phyloP scores from a whole-genome alignment of 2,113 vertebrate species.

The Dendrocopos noguchii region DNA sequence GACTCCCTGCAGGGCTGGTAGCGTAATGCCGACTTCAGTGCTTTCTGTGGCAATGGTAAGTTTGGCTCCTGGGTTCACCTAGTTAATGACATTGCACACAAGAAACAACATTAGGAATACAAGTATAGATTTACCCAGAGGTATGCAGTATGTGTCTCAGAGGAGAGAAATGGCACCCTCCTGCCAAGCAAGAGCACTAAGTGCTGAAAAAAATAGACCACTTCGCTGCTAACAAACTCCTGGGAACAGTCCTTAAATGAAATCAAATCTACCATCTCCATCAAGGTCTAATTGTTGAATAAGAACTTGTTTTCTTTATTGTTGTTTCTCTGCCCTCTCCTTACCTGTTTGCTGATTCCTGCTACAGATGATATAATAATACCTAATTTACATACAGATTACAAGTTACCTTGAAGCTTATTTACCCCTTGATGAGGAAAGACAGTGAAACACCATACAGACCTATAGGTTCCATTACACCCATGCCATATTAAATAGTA shows the following conservation, averaged over 20 bases:
- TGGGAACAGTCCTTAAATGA: slow-evolving; percentile 25
- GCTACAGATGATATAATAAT: slow-evolving; percentile 54
- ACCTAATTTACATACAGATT: slow-evolving; percentile 75
- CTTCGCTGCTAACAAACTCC: background rate
- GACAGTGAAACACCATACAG: slow-evolving; percentile 41
- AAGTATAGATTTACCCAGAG: background rate
- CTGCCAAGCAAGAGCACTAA: background rate
- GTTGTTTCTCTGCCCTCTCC: slow-evolving; percentile 28
- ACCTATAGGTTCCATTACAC: slow-evolving; percentile 41
- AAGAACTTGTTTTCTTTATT: slow-evolving; percentile 49
- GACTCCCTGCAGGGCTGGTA: background rate
- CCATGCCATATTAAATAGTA: background rate
- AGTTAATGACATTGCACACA: background rate
- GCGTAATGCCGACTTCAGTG: background rate
- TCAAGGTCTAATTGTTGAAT: slow-evolving; percentile 40
- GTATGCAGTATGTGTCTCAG: background rate
- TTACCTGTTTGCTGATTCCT: slow-evolving; percentile 46
- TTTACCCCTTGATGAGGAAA: slow-evolving; percentile 67
- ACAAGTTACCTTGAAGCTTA: slow-evolving; percentile 71
- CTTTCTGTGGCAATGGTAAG: background rate
- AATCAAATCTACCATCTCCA: slow-evolving; percentile 42
- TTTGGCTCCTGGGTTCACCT: background rate
- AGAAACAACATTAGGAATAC: background rate
- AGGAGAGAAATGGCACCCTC: background rate
- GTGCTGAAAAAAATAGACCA: background rate